phyloP scores from a whole-genome alignment of 1,140 invertebrate genomes.

The Drosophila pseudoobscura region DNA sequence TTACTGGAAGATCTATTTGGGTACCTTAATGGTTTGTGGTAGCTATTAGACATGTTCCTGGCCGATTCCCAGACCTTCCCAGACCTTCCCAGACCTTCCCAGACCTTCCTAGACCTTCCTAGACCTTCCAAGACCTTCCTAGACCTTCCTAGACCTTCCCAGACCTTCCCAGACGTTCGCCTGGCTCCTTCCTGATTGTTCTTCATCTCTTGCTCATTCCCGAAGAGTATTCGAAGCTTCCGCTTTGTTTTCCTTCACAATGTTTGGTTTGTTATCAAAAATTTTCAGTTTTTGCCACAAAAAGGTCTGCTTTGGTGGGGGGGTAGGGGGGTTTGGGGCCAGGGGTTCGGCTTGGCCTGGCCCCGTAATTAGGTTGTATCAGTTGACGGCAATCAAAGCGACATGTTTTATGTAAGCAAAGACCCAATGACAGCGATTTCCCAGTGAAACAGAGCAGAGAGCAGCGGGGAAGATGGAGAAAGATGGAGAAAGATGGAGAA shows the following conservation, averaged over 20 bases:
- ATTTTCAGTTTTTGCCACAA: slow-evolving; percentile 47
- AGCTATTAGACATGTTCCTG: no score
- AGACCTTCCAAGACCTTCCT: no score
- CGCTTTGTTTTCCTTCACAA: neutral
- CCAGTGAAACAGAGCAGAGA: slow-evolving; percentile 69
- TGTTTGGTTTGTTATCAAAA: slow-evolving; percentile 37
- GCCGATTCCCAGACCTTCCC: no score
- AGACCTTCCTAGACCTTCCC: no score
- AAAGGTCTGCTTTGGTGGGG: slow-evolving; percentile 30
- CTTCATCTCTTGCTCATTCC: no score
- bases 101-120: no score
- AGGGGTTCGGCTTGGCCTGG: slow-evolving; percentile 29
- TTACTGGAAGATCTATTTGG: no score
- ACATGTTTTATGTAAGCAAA: slow-evolving; percentile 61
- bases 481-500: neutral
- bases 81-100: no score
- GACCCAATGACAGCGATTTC: slow-evolving; percentile 48
- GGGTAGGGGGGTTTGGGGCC: neutral
- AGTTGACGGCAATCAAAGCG: slow-evolving; percentile 69
- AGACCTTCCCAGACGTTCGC: no score
- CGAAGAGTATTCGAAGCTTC: no score
- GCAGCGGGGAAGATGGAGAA: slow-evolving; percentile 10
- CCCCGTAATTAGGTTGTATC: slow-evolving; percentile 74
- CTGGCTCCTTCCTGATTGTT: no score
- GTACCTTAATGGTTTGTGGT: no score